phyloP scores from a whole-genome alignment of 2,888 invertebrate species.

The Athripsodes cinereus region DNA sequence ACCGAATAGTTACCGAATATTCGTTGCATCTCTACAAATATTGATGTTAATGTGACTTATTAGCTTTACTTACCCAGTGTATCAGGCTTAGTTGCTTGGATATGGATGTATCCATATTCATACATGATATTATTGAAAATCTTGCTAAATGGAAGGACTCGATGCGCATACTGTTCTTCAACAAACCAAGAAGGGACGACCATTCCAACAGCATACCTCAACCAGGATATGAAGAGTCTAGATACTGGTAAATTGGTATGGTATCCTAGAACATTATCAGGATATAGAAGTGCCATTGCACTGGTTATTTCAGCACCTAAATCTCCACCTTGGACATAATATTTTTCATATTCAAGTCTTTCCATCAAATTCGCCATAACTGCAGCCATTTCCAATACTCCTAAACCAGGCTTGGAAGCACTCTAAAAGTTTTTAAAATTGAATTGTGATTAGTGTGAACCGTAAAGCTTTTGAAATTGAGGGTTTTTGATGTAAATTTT shows the following conservation, averaged over 20 bases:
- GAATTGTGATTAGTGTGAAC: too few relatives aligned
- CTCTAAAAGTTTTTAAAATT: too few relatives aligned
- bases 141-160: conserved; percentile 45
- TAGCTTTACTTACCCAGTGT: conserved; percentile 52
- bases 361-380: conserved; percentile 64
- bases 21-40: too few relatives aligned
- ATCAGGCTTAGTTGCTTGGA: conserved; percentile 70
- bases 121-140: conserved; percentile 33
- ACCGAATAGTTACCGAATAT: too few relatives aligned
- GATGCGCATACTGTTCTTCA: conserved; percentile 40
- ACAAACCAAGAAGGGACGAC: conserved; percentile 48
- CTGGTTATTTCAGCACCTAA: conserved; percentile 56
- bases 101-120: conserved; percentile 38
- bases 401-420: conserved; percentile 56
- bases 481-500: too few relatives aligned
- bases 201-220: conserved; percentile 40
- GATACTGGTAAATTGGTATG: conserved; percentile 58
- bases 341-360: conserved; percentile 59
- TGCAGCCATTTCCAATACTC: conserved; percentile 45
- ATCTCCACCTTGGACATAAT: conserved; percentile 66
- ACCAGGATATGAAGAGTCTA: conserved; percentile 35
- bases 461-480: too few relatives aligned
- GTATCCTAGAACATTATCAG: conserved; percentile 41
- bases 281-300: conserved; percentile 50
- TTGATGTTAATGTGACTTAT: too few relatives aligned